Percentiles rank a stretch among this genome's conserved stretches.
Conservation (phyloP, 2,888 invertebrate genomes). For the Loripinus fragilis region DNA sequence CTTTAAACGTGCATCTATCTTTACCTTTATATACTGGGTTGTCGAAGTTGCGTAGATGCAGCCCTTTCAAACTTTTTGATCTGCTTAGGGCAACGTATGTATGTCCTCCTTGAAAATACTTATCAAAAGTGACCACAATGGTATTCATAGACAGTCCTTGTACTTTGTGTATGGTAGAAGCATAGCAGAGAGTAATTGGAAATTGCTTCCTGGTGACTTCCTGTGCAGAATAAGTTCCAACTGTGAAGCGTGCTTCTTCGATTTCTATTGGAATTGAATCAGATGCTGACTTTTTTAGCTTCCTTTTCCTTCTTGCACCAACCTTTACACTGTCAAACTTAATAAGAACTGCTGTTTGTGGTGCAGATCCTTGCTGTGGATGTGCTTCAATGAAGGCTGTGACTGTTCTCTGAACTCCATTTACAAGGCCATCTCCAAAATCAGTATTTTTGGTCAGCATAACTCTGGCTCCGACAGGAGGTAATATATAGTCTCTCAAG, state of each 20-base stretch:
- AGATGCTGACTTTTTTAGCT: constrained; percentile 6
- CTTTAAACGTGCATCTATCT: too few species aligned
- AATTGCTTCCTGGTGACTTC: constrained; percentile 24
- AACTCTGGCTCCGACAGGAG: constrained; percentile 21
- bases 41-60: too few species aligned
- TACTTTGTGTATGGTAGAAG: constrained; percentile 54
- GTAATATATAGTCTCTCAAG: background rate
- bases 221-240: too few species aligned
- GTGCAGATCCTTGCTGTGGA: background rate
- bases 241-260: constrained; percentile 45
- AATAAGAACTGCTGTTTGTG: background rate
- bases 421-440: constrained; percentile 23
- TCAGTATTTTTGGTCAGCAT: constrained; percentile 21
- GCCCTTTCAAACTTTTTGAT: constrained; percentile 40
- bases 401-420: constrained; percentile 17
- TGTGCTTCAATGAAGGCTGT: background rate
- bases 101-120: constrained; percentile 44
- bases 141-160: constrained; percentile 50
- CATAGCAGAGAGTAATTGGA: constrained; percentile 28
- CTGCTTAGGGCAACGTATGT: constrained; percentile 60
- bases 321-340: constrained; percentile 15
- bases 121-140: constrained; percentile 51
- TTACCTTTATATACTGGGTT: too few species aligned
- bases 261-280: background rate
- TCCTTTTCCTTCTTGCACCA: background rate